Conservation (phyloP, 2,797 vertebrate species). For the Carcharodon carcharias region DNA sequence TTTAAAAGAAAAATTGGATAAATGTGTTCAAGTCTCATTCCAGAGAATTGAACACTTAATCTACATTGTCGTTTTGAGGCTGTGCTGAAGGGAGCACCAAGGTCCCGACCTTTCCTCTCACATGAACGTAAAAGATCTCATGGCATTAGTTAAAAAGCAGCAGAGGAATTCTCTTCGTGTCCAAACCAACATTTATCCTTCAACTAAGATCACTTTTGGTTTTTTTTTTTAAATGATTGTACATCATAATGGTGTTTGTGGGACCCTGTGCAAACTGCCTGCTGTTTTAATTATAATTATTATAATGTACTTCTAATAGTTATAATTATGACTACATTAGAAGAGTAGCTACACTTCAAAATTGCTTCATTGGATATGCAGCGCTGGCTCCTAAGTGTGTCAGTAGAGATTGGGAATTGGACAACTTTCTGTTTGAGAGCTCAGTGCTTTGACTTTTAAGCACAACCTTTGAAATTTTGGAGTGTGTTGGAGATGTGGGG, state of each 20-base stretch:
- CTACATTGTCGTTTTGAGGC: not conserved
- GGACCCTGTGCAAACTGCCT: not conserved
- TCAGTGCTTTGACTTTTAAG: not conserved
- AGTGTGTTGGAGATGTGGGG: not conserved
- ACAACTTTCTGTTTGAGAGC: not conserved
- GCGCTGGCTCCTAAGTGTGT: not conserved
- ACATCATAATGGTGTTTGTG: not conserved
- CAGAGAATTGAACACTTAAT: not conserved
- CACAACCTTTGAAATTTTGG: not conserved
- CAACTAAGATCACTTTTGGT: no score
- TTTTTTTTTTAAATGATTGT: no score
- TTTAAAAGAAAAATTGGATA: not conserved
- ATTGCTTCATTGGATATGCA: not conserved
- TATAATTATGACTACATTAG: not conserved
- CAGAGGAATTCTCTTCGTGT: not conserved
- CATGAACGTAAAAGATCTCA: not conserved
- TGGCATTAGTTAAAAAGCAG: not conserved
- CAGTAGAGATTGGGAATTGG: not conserved
- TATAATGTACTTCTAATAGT: no score
- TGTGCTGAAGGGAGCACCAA: not conserved
- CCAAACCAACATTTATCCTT: not conserved
- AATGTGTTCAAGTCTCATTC: not conserved
- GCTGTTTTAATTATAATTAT: not conserved
- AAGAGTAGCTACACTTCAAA: not conserved
- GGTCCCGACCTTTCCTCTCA: not conserved